Percentiles rank a stretch among this genome's conserved stretches.
phyloP scores from a whole-genome alignment of 2,113 vertebrate genomes.

The Arizona elegans region DNA sequence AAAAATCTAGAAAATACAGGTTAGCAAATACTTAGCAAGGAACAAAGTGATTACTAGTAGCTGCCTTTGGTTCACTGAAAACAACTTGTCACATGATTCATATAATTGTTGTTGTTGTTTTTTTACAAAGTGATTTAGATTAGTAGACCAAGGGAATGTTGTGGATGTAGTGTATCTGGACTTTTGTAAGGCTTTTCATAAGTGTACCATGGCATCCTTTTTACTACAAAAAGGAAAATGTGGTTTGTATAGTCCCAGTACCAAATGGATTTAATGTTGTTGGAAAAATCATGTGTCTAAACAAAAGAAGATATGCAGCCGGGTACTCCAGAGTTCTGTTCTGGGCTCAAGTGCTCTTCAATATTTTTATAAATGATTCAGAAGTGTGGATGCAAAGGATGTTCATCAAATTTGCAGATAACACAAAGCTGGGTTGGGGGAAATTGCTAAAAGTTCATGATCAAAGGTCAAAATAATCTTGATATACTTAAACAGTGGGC shows the following conservation, averaged over 20 bases:
- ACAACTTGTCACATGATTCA: background rate
- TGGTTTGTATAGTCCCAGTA: background rate
- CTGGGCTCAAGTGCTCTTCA: background rate
- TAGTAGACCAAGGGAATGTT: background rate
- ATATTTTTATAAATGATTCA: background rate
- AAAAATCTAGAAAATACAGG: background rate
- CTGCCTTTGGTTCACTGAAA: background rate
- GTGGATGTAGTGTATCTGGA: background rate
- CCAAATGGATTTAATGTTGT: background rate
- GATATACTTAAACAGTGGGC: background rate
- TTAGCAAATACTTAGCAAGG: background rate
- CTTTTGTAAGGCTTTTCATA: background rate
- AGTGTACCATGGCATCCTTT: background rate
- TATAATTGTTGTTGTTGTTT: background rate
- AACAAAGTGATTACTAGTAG: background rate
- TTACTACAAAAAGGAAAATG: background rate
- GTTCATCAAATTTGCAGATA: background rate
- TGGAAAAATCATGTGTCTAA: background rate
- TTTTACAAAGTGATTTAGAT: background rate
- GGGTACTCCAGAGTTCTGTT: background rate
- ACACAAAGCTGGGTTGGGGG: background rate
- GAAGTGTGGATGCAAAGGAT: background rate
- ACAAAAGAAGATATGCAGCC: background rate
- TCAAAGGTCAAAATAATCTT: background rate
- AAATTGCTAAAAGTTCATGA: background rate